Base-by-base conservation (phyloP, 1,140 invertebrate genomes). In the Eriocheir sinensis region DNA sequence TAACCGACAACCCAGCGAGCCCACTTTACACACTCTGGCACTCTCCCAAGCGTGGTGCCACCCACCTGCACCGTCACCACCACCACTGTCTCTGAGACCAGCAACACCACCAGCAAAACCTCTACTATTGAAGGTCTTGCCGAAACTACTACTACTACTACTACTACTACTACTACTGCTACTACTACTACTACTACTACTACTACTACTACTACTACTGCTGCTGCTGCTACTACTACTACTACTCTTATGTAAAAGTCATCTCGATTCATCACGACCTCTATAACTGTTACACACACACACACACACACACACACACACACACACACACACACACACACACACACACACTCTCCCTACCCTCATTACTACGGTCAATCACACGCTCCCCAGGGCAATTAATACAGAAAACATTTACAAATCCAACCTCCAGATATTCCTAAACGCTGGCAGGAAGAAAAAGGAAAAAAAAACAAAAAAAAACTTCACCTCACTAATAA, bases 231-330 rank as follows among this genome's bases (percentile, higher is more conserved):
- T n/a, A 21, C 60, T 21, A 72, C 60, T 21, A 72, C n/a, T 1
- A 21, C 60, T 72, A n/a, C 60, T 72, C 8, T 53, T 53, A 48
- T 6, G 4, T 48, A 48, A 48, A 48, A 2, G 38, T 40, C 34
- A n/a, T 38, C n/a, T n/a, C n/a, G n/a, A n/a, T n/a, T n/a, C n/a
- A n/a, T n/a, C n/a, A n/a, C n/a, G n/a, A n/a, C n/a, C n/a, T n/a
- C n/a, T n/a, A n/a, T n/a, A 32, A 91, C 34, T 72, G 32, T 72
- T 38, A 89, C 41, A 89, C 41, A 89, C 41, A 89, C 41, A 89
- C 41, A 89, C 44, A 72, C 53, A 91, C 32, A 91, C 53, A 91
- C 32, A 79, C 30, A 91, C 44, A 72, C 34, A 91, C 44, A 91
- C 30, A 91, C 44, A 91, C 34, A 91, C 0, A 91, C 34, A 89